Conservation (phyloP, 2,797 vertebrate species). For the Gallinago nigripennis region DNA sequence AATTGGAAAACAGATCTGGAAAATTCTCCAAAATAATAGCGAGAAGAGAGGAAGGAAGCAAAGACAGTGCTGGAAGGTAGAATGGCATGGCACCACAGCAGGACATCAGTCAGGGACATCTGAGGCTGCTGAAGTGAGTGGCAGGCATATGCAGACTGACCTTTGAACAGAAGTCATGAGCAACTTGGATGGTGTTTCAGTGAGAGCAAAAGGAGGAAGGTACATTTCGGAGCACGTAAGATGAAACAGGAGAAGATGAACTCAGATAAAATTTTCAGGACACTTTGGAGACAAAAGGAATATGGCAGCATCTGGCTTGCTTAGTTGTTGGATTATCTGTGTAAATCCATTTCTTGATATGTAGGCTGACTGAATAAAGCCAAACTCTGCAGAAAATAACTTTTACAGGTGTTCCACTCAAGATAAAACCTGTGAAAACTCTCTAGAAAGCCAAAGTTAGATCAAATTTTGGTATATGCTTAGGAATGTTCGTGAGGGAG, state of each 20-base stretch:
- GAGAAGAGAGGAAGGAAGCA: background rate
- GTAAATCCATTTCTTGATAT: background rate
- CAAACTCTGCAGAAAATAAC: background rate
- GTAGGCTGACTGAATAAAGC: background rate
- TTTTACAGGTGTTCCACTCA: background rate
- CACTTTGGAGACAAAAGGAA: background rate
- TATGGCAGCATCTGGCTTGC: background rate
- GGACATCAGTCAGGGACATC: background rate
- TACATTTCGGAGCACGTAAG: rapidly evolving
- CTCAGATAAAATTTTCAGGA: background rate
- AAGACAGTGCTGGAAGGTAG: background rate
- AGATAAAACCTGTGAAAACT: background rate
- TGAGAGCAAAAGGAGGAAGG: background rate
- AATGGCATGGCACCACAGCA: background rate
- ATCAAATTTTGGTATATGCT: background rate
- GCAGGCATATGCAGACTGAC: background rate
- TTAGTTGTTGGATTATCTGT: background rate
- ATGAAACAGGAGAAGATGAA: background rate
- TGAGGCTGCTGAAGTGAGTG: background rate
- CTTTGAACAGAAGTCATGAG: background rate
- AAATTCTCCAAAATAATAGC: background rate
- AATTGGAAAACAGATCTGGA: background rate
- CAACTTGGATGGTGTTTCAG: background rate
- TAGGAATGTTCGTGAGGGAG: background rate
- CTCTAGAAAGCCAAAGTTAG: background rate